These are phyloP conservation scores for Boloria euphrosyne DNA, from an alignment of 2,888 invertebrate species.

Conservation along the genomic window DNA sequence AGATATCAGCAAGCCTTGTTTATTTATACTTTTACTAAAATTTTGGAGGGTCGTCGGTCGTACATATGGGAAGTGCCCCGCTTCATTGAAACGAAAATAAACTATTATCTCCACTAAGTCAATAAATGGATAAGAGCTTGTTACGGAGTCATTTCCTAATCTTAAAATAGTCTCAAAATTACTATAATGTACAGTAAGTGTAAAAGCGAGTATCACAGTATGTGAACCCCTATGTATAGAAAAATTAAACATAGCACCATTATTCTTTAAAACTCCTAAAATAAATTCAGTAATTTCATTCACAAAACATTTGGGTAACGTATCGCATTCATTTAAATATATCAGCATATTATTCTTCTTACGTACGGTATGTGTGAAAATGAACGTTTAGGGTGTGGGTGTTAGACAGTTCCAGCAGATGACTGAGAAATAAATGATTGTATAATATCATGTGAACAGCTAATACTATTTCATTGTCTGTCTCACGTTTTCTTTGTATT, in stretches of 20 bases:
- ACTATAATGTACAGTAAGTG: slow-evolving; percentile 13
- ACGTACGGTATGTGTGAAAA: slow-evolving; percentile 57
- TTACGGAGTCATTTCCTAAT: slow-evolving; percentile 41
- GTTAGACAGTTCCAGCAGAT: slow-evolving; percentile 49
- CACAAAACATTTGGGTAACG: slow-evolving; percentile 50
- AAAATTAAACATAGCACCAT: not conserved
- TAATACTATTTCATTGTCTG: slow-evolving; percentile 27
- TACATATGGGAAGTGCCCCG: slow-evolving; percentile 66
- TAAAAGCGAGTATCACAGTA: not conserved
- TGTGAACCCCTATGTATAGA: not conserved
- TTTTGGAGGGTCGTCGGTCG: slow-evolving; percentile 69
- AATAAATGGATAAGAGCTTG: slow-evolving; percentile 54
- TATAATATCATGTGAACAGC: slow-evolving; percentile 37
- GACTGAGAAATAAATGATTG: slow-evolving; percentile 50
- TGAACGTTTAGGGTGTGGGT: slow-evolving; percentile 49
- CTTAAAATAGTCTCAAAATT: slow-evolving; percentile 40
- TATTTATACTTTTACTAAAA: slow-evolving; percentile 78
- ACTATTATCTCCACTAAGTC: slow-evolving; percentile 68
- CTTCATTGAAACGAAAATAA: slow-evolving; percentile 71
- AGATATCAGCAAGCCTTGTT: slow-evolving; percentile 81
- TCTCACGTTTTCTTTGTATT: slow-evolving; percentile 42
- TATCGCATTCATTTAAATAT: slow-evolving; percentile 71
- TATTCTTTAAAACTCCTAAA: slow-evolving; percentile 53
- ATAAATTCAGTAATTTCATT: slow-evolving; percentile 69
- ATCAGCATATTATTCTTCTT: slow-evolving; percentile 71